These are phyloP conservation scores for Trichonephila inaurata DNA, from an alignment of 1,140 invertebrate species.

Conservation along the genomic window DNA sequence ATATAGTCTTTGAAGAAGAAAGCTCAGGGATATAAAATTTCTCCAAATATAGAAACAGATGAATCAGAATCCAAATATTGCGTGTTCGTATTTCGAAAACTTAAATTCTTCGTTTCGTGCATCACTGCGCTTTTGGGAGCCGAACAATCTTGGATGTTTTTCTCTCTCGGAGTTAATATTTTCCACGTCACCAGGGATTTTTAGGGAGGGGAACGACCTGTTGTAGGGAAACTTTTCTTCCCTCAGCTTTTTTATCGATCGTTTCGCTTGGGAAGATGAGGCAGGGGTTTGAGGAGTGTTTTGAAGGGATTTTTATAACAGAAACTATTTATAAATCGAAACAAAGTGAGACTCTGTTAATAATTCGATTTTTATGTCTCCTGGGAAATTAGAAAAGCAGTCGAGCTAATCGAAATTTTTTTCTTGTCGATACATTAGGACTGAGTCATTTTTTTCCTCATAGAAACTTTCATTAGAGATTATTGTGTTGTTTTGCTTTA, in stretches of 20 bases:
- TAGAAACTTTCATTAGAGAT: too few species aligned
- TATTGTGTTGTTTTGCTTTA: too few species aligned
- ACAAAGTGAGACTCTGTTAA: conserved; percentile 18
- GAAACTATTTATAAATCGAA: conserved; percentile 47
- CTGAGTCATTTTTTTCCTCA: too few species aligned
- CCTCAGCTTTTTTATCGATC: conserved; percentile 26
- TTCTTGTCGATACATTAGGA: background rate
- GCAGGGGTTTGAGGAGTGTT: background rate
- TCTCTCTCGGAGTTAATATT: background rate
- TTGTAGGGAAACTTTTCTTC: conserved; percentile 8
- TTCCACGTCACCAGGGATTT: conserved; percentile 45
- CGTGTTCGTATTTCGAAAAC: background rate
- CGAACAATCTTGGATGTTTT: background rate
- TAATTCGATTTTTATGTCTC: conserved; percentile 25
- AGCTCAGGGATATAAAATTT: too few species aligned
- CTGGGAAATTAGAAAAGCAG: background rate
- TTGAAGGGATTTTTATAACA: conserved; percentile 7
- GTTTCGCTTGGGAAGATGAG: background rate
- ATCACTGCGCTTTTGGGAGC: background rate
- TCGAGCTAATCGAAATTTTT: background rate
- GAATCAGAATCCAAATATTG: background rate
- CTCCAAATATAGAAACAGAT: too few species aligned
- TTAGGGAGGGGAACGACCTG: conserved; percentile 3
- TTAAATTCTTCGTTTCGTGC: background rate
- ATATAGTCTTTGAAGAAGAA: too few species aligned